Evolutionary conservation across 2,888 invertebrate genomes (phyloP), one percentile per base, ranked within the genome.

Genomic region (Conops quadrifasciatus): DNA sequence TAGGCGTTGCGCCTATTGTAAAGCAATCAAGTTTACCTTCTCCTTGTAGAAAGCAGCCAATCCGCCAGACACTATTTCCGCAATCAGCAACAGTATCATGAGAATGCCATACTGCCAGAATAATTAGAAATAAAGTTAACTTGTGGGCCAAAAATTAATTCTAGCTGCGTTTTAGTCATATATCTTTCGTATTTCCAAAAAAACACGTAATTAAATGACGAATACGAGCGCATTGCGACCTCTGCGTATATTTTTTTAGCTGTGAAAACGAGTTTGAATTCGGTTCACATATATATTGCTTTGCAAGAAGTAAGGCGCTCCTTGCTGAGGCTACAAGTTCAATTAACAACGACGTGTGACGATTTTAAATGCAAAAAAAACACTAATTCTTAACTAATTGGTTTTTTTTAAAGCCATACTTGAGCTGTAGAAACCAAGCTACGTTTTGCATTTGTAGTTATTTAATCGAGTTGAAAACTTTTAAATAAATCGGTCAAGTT

Each of bases 61-160:
- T 70, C 90, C 89, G 70, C 90, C 91, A 56, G 89, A 89, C 15
- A 91, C 88, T 75, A 91, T 88, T 85, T 92, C 91, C 77, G 91
- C 85, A 71, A 90, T 81, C 77, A 92, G 82, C 74, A 92, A 89
- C 67, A 91, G 79, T 45, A 91, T 86, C 78, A 92, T 87, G 71
- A 91, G 88, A 68, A 91, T 87, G 65, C 91, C 92, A 79, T 92
- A 92, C 92, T 92, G 85, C 16, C 89, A 88, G 56, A 15, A 58
- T 64, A 63, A 70, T n/a, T n/a, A n/a, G n/a, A n/a, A n/a, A n/a
- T 28, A 59, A 16, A 24, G 30, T 16, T 28, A 30, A n/a, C n/a
- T n/a, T n/a, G n/a, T n/a, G n/a, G n/a, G n/a, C n/a, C n/a, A n/a
- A n/a, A n/a, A n/a, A n/a, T n/a, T n/a, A n/a, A n/a, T n/a, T n/a